These are phyloP conservation scores for Chloroceryle inda DNA, from an alignment of 2,797 vertebrate genomes.

Conservation along the genomic window DNA sequence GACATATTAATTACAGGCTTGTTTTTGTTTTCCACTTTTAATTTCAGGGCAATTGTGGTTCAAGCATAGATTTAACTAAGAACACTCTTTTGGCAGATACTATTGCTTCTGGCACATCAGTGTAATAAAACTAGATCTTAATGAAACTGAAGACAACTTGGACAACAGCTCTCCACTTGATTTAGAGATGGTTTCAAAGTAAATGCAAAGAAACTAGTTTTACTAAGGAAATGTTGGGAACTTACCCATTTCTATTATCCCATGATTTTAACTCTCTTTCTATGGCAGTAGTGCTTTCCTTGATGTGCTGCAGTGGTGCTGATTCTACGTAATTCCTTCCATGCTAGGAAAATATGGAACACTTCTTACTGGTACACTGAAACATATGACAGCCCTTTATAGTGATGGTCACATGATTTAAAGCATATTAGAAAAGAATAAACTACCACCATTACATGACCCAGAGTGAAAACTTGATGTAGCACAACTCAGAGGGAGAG, in stretches of 20 bases:
- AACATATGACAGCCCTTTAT: not conserved
- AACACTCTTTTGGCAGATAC: not conserved
- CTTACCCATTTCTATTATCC: not conserved
- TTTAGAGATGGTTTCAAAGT: not conserved
- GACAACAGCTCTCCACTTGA: not conserved
- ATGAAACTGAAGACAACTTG: slow-evolving; percentile 3
- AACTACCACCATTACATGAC: not conserved
- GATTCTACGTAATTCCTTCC: not conserved
- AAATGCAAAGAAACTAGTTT: not conserved
- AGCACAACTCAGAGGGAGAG: not conserved
- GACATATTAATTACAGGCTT: slow-evolving; percentile 66
- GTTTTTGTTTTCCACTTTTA: slow-evolving; percentile 61
- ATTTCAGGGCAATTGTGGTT: slow-evolving; percentile 51
- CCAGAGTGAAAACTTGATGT: not conserved
- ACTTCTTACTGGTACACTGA: not conserved
- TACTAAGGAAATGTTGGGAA: not conserved
- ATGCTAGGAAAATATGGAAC: not conserved
- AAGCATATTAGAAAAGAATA: not conserved
- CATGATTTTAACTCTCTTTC: not conserved
- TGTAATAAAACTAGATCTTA: slow-evolving; percentile 3
- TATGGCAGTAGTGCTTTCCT: rapidly evolving
- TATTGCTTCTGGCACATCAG: not conserved
- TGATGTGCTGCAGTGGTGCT: not conserved
- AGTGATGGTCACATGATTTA: not conserved
- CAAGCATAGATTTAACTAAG: slow-evolving; percentile 38